phyloP scores from a whole-genome alignment of 2,113 vertebrate species.

The Tragelaphus buxtoni region DNA sequence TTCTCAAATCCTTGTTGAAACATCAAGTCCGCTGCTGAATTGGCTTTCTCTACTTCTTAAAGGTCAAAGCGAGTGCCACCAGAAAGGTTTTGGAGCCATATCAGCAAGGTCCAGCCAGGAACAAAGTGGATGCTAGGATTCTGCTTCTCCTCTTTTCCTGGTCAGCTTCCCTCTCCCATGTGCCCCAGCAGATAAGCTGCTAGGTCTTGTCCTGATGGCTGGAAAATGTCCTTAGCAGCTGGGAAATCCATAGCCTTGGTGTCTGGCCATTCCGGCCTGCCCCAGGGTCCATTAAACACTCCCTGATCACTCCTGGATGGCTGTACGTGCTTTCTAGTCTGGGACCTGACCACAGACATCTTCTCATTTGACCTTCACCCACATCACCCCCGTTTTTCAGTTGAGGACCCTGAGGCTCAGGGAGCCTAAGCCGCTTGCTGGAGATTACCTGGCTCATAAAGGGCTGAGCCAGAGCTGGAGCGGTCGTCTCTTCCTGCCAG shows the following conservation, averaged over 20 bases:
- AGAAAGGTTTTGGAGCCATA: not conserved
- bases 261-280: not conserved
- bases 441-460: not conserved
- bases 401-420: not conserved
- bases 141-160: not conserved
- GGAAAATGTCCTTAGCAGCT: not conserved
- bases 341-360: not conserved
- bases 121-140: not conserved
- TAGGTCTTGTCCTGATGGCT: not conserved
- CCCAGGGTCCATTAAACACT: not conserved
- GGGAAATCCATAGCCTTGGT: not conserved
- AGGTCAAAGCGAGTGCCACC: not conserved
- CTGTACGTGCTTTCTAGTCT: not conserved
- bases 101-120: not conserved
- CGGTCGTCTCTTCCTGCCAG: not conserved
- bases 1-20: not conserved
- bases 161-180: accelerated
- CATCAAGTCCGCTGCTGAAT: not conserved
- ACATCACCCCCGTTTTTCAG: not conserved
- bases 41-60: not conserved
- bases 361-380: not conserved
- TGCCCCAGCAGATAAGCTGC: not conserved
- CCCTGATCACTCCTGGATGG: too few species aligned
- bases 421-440: not conserved
- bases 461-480: not conserved